phyloP scores from a whole-genome alignment of 2,113 vertebrate species.

The Anoura caudifer region DNA sequence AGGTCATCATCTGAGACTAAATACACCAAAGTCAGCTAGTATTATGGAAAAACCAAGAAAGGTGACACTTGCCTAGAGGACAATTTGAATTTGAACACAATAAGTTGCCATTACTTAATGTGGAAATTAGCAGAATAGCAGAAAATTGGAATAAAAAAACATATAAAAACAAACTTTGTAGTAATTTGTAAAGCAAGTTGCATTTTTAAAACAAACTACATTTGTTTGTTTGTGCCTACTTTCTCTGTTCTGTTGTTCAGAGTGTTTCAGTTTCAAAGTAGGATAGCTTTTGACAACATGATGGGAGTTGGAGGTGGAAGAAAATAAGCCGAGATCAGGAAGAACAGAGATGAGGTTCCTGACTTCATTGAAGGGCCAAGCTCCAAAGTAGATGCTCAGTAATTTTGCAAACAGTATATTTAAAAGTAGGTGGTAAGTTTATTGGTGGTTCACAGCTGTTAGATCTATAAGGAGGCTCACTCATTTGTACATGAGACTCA shows the following conservation, averaged over 20 bases:
- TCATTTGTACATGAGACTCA: not conserved
- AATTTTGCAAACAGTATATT: not conserved
- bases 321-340: not conserved
- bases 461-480: not conserved
- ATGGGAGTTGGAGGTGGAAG: not conserved
- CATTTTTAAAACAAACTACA: not conserved
- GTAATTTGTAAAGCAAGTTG: not conserved
- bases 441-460: not conserved
- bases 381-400: not conserved
- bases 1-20: not conserved
- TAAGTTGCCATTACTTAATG: not conserved
- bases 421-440: not conserved
- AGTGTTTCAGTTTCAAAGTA: not conserved
- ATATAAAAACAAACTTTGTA: not conserved
- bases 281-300: not conserved
- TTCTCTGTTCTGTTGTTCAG: not conserved
- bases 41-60: not conserved
- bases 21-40: not conserved
- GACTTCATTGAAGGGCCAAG: rapidly evolving
- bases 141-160: not conserved
- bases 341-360: not conserved
- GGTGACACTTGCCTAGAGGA: not conserved
- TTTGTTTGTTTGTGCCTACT: not conserved
- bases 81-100: not conserved
- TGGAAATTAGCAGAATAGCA: not conserved